Percentiles rank a stretch among this genome's conserved stretches.
phyloP scores from a whole-genome alignment of 1,140 invertebrate species.

The Zelostemma sp. region DNA sequence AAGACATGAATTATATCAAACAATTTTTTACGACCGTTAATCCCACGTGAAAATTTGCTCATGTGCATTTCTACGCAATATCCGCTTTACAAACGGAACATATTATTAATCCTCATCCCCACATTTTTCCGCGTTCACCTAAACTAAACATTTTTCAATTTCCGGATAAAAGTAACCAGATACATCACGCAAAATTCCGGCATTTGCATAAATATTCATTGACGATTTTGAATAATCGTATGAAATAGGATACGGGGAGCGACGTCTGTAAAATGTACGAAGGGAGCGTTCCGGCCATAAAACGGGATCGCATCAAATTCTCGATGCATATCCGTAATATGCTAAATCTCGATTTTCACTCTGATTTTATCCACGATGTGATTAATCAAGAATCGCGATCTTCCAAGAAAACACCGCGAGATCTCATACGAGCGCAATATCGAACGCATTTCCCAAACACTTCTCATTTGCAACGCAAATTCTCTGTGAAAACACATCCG shows the following conservation, averaged over 20 bases:
- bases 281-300: constrained; percentile 25
- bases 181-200: neutral
- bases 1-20: too few species aligned
- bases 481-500: constrained; percentile 27
- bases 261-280: constrained; percentile 25
- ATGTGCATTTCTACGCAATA: too few species aligned
- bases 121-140: too few species aligned
- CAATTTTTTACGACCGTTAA: too few species aligned
- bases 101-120: too few species aligned
- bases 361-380: constrained; percentile 28
- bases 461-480: constrained; percentile 51
- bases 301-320: constrained; percentile 35
- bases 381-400: constrained; percentile 40
- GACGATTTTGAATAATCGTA: constrained; percentile 15
- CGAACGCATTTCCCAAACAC: constrained; percentile 35
- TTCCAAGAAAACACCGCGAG: constrained; percentile 25
- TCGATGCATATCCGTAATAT: constrained; percentile 39
- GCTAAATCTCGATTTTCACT: constrained; percentile 37
- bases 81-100: too few species aligned
- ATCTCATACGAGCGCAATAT: constrained; percentile 40
- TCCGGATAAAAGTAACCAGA: neutral
- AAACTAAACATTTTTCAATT: constrained; percentile 3
- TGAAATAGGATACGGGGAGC: constrained; percentile 22
- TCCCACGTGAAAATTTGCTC: too few species aligned
- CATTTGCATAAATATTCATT: neutral